Base-by-base conservation (phyloP, 1,140 invertebrate genomes). In the Geopemphigus sp. region DNA sequence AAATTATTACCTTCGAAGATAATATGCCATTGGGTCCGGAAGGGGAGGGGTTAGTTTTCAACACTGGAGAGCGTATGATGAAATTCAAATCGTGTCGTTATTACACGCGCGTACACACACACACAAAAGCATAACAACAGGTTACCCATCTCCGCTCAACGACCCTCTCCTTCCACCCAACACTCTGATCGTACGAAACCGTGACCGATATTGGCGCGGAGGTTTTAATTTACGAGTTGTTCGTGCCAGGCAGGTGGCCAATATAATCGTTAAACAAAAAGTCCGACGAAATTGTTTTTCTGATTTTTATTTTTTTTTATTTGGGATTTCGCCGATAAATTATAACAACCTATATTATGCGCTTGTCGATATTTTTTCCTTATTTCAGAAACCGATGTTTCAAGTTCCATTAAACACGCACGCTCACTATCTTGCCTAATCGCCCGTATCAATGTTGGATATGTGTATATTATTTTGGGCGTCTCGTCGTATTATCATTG, bases 1-100 rank as follows among this genome's bases (percentile, higher is more conserved):
- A 76, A 59, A 76, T 76, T 76, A 76, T 76, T 76, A 61, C 32
- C 56, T n/a, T 32, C 32, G 1, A 76, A 76, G 73, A 76, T 76
- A 45, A 47, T 24, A 22, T 5, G n/a, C 39, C 14, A 1, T 15
- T 15, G 10, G 4, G 68, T 14, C 22, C 32, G 32, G 8, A 3
- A 8, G 32, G 32, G 8, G 3, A 3, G 32, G 32, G 8, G 32
- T 3, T 39, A 8, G 47, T 24, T 53, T 29, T 39, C 10, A 47
- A n/a, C 17, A 39, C 32, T n/a, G 10, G 39, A 45, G n/a, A 29
- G 66, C 11, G 57, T 50, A 63, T 78, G 74, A 78, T 78, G 74
- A 63, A 78, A 78, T 78, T 78, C 39, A 63, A 78, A 78, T 78
- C 74, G 24, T 47, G 15, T 63, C 24, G 74, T 78, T 50, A 39